A percentile compares a stretch with the other conserved stretches of the same genome.
phyloP scores from a whole-genome alignment of 1,140 invertebrate species.

The Dreissena polymorpha region DNA sequence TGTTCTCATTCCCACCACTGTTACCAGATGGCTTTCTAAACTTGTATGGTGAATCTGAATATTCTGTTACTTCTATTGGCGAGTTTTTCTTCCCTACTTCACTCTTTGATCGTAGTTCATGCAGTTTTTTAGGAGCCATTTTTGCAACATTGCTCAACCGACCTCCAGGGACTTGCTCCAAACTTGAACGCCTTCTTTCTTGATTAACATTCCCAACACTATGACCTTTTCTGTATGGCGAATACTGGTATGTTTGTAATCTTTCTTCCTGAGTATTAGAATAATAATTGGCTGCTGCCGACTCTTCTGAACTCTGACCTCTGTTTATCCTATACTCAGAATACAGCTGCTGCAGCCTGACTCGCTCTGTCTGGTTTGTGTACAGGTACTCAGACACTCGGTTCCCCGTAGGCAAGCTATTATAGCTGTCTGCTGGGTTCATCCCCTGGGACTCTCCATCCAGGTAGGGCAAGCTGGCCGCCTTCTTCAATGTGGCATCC shows the following conservation, averaged over 20 bases:
- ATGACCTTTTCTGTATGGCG: slow-evolving; percentile 58
- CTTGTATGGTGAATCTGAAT: slow-evolving; percentile 58
- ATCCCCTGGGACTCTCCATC: not conserved
- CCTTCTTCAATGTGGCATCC: slow-evolving; percentile 8
- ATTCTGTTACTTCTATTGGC: slow-evolving; percentile 43
- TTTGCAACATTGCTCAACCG: slow-evolving; percentile 32
- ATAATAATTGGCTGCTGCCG: not conserved
- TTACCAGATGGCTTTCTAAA: slow-evolving; percentile 41
- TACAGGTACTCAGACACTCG: slow-evolving; percentile 6
- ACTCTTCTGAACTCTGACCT: slow-evolving; percentile 7
- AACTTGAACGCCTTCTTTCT: slow-evolving; percentile 42
- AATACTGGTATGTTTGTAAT: slow-evolving; percentile 16
- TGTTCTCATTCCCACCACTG: slow-evolving; percentile 29
- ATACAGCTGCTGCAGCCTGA: slow-evolving; percentile 26
- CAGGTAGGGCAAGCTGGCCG: slow-evolving; percentile 38
- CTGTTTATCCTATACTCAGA: not conserved
- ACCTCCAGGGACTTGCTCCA: slow-evolving; percentile 48
- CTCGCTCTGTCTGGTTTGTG: not conserved
- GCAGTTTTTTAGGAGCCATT: slow-evolving; percentile 45
- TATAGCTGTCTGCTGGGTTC: not conserved
- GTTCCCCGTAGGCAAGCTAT: not conserved
- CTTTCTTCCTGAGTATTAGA: not conserved
- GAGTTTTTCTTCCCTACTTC: slow-evolving; percentile 21
- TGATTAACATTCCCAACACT: slow-evolving; percentile 60
- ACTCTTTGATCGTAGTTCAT: slow-evolving; percentile 38